Evolutionary conservation across 1,140 invertebrate species (phyloP), one percentile per base, ranked within the genome.

Genomic region (Ceratina japonica): DNA sequence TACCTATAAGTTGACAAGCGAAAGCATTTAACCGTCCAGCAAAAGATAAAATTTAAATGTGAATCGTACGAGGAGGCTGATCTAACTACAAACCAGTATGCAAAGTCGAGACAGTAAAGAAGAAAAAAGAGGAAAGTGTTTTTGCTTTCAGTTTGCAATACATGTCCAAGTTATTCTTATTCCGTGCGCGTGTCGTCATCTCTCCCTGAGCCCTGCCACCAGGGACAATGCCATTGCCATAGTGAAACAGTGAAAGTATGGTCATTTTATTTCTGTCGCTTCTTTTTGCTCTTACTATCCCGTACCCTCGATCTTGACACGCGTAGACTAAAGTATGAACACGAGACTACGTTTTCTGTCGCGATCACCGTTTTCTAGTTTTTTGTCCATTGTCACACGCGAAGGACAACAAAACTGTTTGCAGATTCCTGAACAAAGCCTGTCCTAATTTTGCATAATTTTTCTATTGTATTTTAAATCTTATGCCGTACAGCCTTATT

Each of bases 211-310:
- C 70, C 75, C 71, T 80, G 81, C 81, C 79, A 79, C 86, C 89
- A 89, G 88, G 89, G 90, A 90, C 91, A 91, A 92, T 92, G 91
- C 90, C 91, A 91, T 92, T 92, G 91, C 90, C 90, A 92, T 91
- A 90, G 87, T 71, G 90, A 92, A 91, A 89, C 88, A 91, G 91
- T 92, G 90, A 92, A 92, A 92, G 91, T 92, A 88, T 88, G 87
- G 86, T 90, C 87, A 91, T 91, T 91, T 91, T 87, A 87, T 88
- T 87, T 86, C 80, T 81, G 73, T 77, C 82, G 77, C 51, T 20
- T 68, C 37, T 44, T 82, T 80, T 74, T 86, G 79, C 82, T 77
- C 62, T 62, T 83, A 76, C 70, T 77, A 65, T 44, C 59, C 24
- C 31, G 24, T 75, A 56, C 71, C 54, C 73, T 70, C 70, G n/a